A percentile compares a stretch with the other conserved stretches of the same genome.
Conservation (phyloP, 1,140 invertebrate species). For the Nymphalis io region DNA sequence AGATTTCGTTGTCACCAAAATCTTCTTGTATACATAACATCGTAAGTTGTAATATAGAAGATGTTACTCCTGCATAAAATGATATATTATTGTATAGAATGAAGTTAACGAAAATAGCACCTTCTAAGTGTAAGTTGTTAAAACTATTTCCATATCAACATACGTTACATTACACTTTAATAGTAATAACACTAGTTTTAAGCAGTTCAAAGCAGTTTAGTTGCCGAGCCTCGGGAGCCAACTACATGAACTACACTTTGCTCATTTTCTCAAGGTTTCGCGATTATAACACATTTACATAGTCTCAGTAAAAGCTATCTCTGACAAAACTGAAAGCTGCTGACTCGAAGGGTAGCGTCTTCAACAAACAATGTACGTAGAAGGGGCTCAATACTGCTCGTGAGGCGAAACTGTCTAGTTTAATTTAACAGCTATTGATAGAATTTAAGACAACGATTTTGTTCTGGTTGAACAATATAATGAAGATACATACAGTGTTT, state of each 20-base stretch:
- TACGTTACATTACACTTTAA: not conserved
- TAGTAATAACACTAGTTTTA: not conserved
- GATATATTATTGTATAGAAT: no score
- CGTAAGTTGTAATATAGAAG: no score
- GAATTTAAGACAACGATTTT: no score
- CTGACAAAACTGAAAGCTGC: constrained; percentile 1
- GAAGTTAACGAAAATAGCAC: no score
- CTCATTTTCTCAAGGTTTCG: not conserved
- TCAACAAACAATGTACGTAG: constrained; percentile 1
- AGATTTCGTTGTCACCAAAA: no score
- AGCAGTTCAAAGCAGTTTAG: not conserved
- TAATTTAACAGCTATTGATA: constrained; percentile 6
- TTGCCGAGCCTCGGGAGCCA: not conserved
- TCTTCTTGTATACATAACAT: no score
- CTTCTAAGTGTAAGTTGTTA: no score
- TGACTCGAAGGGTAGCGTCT: not conserved
- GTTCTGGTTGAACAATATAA: no score
- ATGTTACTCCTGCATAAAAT: no score
- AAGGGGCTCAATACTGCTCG: not conserved
- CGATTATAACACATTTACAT: constrained; percentile 5
- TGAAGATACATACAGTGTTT: no score
- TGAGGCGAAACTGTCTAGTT: not conserved
- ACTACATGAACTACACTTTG: not conserved
- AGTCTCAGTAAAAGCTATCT: not conserved
- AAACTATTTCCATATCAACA: no score